Evolutionary conservation across 1,140 invertebrate genomes (phyloP).

Genomic region (Atta colombica): DNA sequence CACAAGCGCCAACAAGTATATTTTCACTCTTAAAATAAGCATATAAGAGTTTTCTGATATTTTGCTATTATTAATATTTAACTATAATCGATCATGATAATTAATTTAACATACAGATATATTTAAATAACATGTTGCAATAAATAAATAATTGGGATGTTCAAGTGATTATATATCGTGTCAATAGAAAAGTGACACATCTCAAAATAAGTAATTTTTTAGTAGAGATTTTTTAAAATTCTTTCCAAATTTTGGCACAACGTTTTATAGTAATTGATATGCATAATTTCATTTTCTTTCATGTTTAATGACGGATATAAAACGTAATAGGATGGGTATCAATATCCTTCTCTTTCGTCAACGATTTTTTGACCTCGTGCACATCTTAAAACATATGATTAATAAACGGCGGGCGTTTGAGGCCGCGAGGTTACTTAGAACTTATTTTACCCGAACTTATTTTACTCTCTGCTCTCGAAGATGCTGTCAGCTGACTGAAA

Average conservation of each 20-base stretch:
- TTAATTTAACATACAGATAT: not conserved
- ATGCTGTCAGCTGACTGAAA: slow-evolving; percentile 26
- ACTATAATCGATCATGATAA: no score
- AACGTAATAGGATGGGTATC: no score
- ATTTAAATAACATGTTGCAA: not conserved
- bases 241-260: no score
- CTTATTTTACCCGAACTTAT: slow-evolving; percentile 24
- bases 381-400: not conserved
- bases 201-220: no score
- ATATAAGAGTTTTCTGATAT: not conserved
- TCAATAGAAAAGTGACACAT: no score
- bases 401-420: slow-evolving; percentile 3
- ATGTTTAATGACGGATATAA: not conserved
- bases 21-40: not conserved
- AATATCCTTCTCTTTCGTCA: not conserved
- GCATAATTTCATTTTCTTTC: no score
- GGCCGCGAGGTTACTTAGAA: slow-evolving; percentile 49
- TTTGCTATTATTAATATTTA: not conserved
- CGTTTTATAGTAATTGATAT: no score
- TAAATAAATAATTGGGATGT: not conserved
- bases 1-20: not conserved
- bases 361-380: not conserved
- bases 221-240: no score
- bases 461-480: not conserved
- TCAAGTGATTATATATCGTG: not conserved